Base-by-base conservation (phyloP, 2,113 vertebrate genomes). In the Bos javanicus region DNA sequence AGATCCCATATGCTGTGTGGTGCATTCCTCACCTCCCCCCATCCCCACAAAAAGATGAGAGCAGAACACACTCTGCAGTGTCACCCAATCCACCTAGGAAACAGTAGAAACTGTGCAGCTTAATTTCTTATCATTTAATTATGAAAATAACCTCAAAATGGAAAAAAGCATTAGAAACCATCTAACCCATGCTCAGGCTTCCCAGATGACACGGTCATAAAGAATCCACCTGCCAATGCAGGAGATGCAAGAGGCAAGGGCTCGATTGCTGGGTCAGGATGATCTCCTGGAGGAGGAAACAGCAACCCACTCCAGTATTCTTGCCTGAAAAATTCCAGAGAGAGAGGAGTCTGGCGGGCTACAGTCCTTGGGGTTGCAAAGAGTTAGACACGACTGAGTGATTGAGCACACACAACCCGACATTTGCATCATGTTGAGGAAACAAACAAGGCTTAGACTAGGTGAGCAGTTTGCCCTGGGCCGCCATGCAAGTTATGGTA, bases 11-110 rank as follows among this genome's bases (percentile, higher is more conserved):
- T 6, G 67, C 67, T 36, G 9, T 71, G 67, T 23, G 67, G 67
- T 71, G n/a, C n/a, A 12, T 12, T 36, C 67, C n/a, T 23, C 0
- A 0, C 64, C 67, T 39, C n/a, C 64, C 10, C 2, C 5, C 0
- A 0, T 19, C 4, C 21, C 67, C 9, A 6, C n/a, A 12, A 39
- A 71, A 23, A 39, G 52, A 15, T 43, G 17, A 57, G 43, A 43
- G 8, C 46, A 90, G 46, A 71, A 90, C 30, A 7, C 25, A 33
- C 36, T 83, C 33, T 57, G 23, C 30, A 28, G 48, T 33, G 21
- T 50, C 48, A 16, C 28, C 84, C 17, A 28, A 28, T 4, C 43
- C 54, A 39, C 25, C 13, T 12, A 19, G 84, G 14, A 59, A 84
- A 86, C 56, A 36, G 14, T 50, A 80, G 80, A 71, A 56, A 54